Evolutionary conservation across 2,888 invertebrate genomes (phyloP), one percentile per base, ranked within the genome.

Genomic region (Nymphalis polychloros): DNA sequence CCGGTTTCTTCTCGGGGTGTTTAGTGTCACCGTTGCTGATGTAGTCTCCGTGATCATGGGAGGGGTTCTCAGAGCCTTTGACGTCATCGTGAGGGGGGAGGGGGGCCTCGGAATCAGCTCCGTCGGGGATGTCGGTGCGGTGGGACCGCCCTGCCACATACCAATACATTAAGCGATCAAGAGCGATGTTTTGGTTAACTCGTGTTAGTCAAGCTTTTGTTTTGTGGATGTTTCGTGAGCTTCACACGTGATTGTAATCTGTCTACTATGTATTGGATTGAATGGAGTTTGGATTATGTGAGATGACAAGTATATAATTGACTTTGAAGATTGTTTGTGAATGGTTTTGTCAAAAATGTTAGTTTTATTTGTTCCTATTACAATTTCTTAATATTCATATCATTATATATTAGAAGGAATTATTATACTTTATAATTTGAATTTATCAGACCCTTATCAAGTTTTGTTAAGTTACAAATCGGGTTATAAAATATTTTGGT

Each of bases 101-200:
- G 50, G 94, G 94, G 72, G 94, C 94, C 77, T 94, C 94, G 69
- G 94, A 94, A 75, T 94, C 94, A 73, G 90, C 94, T 62, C 94
- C 93, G 80, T 94, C 94, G 61, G 94, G 94, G 77, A 94, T 92
- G 82, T 94, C 94, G 73, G 94, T 93, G 83, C 94, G 93, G 77
- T 93, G 91, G 64, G 93, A 93, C 76, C 94, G 93, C 83, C 94
- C 94, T 94, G 94, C 84, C 93, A 92, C 84, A 91, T 86, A 79
- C 79, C 84, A 88, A 79, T 75, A 77, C 67, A 79, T 83, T 83
- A 81, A 88, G 88, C 91, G 91, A 91, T 92, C 94, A 93, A 94
- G 93, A 90, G 86, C 85, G 55, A 52, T 65, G 61, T 50, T 52
- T 67, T 67, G 67, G 59, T 64, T 46, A 60, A 72, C 55, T 72